Evolutionary conservation across 2,113 vertebrate species (phyloP).

Genomic region (Athene noctua): DNA sequence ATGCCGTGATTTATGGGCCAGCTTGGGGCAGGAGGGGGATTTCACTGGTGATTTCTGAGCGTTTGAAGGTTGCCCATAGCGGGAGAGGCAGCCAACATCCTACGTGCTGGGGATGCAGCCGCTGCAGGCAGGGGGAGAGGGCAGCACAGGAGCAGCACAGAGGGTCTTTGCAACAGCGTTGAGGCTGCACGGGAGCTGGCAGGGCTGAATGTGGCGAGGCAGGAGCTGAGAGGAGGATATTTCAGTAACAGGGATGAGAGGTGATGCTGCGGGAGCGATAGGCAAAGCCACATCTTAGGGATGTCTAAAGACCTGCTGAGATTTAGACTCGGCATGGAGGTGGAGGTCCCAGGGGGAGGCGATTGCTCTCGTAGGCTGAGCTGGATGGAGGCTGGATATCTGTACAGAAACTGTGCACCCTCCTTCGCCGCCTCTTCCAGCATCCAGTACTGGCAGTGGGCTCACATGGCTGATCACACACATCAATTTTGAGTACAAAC

Average conservation of each 20-base stretch:
- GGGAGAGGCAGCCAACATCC: neutral
- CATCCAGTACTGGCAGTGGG: neutral
- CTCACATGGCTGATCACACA: neutral
- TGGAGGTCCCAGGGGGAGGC: neutral
- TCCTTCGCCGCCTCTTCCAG: neutral
- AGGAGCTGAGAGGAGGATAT: neutral
- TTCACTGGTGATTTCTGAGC: conserved; percentile 32
- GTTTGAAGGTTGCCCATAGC: conserved; percentile 18
- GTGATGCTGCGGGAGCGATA: neutral
- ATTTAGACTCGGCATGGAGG: neutral
- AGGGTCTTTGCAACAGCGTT: neutral
- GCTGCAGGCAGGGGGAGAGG: neutral
- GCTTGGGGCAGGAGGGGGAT: neutral
- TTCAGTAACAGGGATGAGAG: neutral
- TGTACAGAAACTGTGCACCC: accelerated
- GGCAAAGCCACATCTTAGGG: neutral
- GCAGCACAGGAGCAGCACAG: neutral
- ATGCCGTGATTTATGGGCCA: conserved; percentile 56
- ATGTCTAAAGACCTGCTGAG: neutral
- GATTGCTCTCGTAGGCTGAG: neutral
- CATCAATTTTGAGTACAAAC: neutral
- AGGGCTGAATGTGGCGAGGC: neutral
- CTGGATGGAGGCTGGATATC: neutral
- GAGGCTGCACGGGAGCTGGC: neutral
- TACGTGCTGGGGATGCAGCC: neutral